Conservation (phyloP, 2,797 vertebrate genomes). For the Denticeps clupeoides region DNA sequence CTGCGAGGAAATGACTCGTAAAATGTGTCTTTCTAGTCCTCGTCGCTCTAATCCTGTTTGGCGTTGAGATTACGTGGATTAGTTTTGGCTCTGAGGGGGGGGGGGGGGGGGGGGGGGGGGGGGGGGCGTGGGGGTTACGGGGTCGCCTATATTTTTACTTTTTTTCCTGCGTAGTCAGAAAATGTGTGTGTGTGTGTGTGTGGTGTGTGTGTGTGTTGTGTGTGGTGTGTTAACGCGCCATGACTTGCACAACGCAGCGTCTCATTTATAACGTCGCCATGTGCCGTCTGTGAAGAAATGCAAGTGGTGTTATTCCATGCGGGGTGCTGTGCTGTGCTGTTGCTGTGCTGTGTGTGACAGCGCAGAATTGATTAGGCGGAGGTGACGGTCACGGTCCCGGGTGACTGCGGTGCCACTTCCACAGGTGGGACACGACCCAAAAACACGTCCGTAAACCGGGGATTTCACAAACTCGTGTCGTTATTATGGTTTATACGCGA, state of each 20-base stretch:
- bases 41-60: constrained; percentile 49
- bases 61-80: constrained; percentile 57
- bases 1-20: constrained; percentile 35
- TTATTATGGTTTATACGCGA: too few relatives aligned
- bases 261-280: constrained; percentile 82
- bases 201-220: neutral
- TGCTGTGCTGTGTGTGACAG: constrained; percentile 28
- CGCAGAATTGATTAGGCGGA: constrained; percentile 32
- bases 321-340: constrained; percentile 43
- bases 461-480: too few relatives aligned
- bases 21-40: constrained; percentile 40
- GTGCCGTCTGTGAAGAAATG: constrained; percentile 58
- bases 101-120: too few relatives aligned
- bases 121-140: too few relatives aligned
- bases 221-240: constrained; percentile 39
- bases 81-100: constrained; percentile 23
- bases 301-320: constrained; percentile 93
- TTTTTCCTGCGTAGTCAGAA: too few relatives aligned
- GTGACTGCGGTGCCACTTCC: too few relatives aligned
- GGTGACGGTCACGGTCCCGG: constrained; percentile 40
- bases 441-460: too few relatives aligned
- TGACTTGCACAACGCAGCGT: constrained; percentile 72
- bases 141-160: too few relatives aligned
- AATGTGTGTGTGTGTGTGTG: neutral
- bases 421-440: too few relatives aligned